Evolutionary conservation across 2,888 invertebrate species (phyloP).

Genomic region (Hirtodrosophila alboralis): DNA sequence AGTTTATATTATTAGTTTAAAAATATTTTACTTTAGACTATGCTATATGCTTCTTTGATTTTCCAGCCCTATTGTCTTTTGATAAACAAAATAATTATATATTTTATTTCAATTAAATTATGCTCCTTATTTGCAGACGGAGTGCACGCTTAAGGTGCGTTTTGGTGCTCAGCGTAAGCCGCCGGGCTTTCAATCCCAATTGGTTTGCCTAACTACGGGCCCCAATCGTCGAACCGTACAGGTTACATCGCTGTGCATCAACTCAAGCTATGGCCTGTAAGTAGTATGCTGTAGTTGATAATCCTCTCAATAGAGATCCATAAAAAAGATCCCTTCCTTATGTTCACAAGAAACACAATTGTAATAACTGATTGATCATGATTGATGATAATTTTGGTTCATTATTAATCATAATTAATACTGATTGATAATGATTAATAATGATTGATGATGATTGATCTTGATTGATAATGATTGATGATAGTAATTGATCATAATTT

Average conservation of each 20-base stretch:
- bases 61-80: no score
- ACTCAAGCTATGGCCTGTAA: constrained; percentile 98
- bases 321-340: not conserved
- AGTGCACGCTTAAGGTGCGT: constrained; percentile 88
- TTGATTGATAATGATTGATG: constrained; percentile 2
- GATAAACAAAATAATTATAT: no score
- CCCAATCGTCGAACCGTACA: constrained; percentile 87
- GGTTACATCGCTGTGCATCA: constrained; percentile 95
- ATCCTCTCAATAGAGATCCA: constrained; percentile 1
- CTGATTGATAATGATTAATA: no score
- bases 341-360: no score
- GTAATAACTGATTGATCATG: no score
- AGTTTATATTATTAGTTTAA: no score
- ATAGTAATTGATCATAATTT: no score
- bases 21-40: no score
- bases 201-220: constrained; percentile 95
- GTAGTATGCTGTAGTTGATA: constrained; percentile 83
- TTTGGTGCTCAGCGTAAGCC: constrained; percentile 92
- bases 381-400: no score
- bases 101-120: not conserved
- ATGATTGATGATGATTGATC: constrained; percentile 5
- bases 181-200: constrained; percentile 98
- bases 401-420: no score
- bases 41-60: no score
- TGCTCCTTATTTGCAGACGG: constrained; percentile 75